Conservation (phyloP, 2,888 invertebrate genomes). For the Esperia sulphurella region DNA sequence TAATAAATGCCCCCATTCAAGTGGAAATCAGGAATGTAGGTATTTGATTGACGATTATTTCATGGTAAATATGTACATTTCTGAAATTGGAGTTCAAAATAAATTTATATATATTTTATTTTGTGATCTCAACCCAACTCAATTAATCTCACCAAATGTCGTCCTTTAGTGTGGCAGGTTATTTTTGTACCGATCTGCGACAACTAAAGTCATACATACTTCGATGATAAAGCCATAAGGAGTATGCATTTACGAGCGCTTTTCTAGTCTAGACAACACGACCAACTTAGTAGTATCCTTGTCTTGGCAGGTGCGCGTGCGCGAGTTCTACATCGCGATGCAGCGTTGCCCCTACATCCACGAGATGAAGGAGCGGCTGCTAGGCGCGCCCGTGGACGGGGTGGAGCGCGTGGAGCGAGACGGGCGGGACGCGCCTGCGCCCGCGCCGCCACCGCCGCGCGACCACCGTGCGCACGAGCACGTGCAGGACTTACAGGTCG, state of each 20-base stretch:
- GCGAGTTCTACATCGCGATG: slow-evolving; percentile 83
- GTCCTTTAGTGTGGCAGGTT: too few species aligned
- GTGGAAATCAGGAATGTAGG: too few species aligned
- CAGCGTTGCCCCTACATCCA: slow-evolving; percentile 94
- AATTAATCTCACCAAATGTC: too few species aligned
- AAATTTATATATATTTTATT: too few species aligned
- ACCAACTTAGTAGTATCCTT: not conserved
- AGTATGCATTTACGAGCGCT: too few species aligned
- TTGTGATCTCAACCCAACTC: too few species aligned
- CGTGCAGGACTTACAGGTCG: slow-evolving; percentile 83
- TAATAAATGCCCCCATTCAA: not conserved
- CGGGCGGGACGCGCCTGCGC: slow-evolving; percentile 38
- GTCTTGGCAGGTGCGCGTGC: slow-evolving; percentile 63
- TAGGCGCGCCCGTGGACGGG: slow-evolving; percentile 83
- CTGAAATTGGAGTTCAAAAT: too few species aligned
- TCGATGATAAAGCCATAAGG: too few species aligned
- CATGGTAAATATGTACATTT: too few species aligned
- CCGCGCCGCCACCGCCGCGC: slow-evolving; percentile 6
- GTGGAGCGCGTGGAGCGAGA: slow-evolving; percentile 37
- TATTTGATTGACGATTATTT: not conserved
- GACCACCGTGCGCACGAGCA: slow-evolving; percentile 40
- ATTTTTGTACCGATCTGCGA: too few species aligned
- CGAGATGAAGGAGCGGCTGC: slow-evolving; percentile 95
- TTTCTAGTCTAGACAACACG: too few species aligned
- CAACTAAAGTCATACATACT: too few species aligned